Conservation (phyloP, 2,113 vertebrate species). For the human region GRCh38 chr4:153619001-153619500, state of each 20-base stretch:
- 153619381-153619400: background rate
- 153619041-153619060: background rate
- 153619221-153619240: background rate
- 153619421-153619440: background rate
- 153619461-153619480: background rate
- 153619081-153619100: rapidly evolving
- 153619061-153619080: background rate
- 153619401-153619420: background rate
- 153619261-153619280: background rate
- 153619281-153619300: background rate
- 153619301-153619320: background rate
- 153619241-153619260: background rate
- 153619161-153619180: background rate
- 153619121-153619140: background rate
- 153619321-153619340: background rate
- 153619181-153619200: background rate
- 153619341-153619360: background rate
- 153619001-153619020: background rate
- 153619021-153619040: too few relatives aligned
- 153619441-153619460: background rate
- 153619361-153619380: background rate
- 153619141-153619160: background rate
- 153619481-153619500: background rate
- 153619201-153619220: background rate
- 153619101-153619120: background rate